A percentile compares a stretch with the other conserved stretches of the same genome.
phyloP scores from a whole-genome alignment of 1,140 invertebrate genomes.

The Aphaenogaster ashmeadi region DNA sequence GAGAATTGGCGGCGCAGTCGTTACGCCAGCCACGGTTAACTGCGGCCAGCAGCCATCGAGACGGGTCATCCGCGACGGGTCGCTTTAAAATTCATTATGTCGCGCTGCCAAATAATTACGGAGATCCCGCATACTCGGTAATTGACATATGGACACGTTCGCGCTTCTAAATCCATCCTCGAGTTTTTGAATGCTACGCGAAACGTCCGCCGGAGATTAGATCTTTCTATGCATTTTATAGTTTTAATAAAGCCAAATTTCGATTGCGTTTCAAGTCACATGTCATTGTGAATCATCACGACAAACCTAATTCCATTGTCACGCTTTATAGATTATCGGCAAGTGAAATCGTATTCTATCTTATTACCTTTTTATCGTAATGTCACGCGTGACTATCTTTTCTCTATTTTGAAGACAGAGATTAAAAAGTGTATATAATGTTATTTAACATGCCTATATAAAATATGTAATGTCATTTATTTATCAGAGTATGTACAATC shows the following conservation, averaged over 20 bases:
- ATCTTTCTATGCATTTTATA: not conserved
- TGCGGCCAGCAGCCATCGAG: not conserved
- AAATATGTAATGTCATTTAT: not conserved
- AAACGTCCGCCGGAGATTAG: not conserved
- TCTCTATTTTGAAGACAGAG: not conserved
- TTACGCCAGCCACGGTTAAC: constrained; percentile 14
- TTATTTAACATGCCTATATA: not conserved
- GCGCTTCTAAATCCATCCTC: not conserved
- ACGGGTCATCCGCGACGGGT: constrained; percentile 6
- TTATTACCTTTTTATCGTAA: not conserved
- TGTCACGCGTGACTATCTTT: not conserved
- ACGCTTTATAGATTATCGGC: not conserved
- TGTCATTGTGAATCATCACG: not conserved
- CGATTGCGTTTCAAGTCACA: not conserved
- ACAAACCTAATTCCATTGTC: not conserved
- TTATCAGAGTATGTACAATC: not conserved
- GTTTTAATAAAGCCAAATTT: not conserved
- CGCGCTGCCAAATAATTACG: constrained; percentile 32
- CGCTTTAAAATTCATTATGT: constrained; percentile 29
- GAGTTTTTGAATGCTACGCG: not conserved
- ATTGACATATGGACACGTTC: constrained; percentile 6
- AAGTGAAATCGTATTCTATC: not conserved
- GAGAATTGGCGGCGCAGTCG: constrained; percentile 12
- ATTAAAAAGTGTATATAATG: not conserved
- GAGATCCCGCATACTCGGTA: not conserved